Conservation (phyloP, 2,888 invertebrate genomes). For the Torymus texanus region DNA sequence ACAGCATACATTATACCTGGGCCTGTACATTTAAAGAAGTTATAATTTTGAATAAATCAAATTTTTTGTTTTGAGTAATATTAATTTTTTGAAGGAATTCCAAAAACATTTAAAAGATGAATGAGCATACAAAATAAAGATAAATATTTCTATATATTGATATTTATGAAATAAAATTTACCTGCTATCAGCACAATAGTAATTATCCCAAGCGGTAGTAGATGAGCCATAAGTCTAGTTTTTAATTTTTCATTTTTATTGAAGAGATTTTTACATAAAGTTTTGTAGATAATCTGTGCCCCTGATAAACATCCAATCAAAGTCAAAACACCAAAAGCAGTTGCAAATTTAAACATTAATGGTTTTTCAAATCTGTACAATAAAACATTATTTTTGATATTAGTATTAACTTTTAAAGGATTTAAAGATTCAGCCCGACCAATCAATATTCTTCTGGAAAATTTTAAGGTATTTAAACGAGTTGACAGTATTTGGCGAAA, state of each 20-base stretch:
- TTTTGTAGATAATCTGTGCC: constrained; percentile 49
- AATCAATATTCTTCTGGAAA: no score
- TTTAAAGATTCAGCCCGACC: no score
- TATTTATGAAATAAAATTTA: constrained; percentile 17
- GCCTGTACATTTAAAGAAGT: constrained; percentile 38
- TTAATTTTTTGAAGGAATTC: neutral
- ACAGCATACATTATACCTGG: constrained; percentile 31
- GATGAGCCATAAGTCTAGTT: constrained; percentile 26
- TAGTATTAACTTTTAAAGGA: constrained; percentile 41
- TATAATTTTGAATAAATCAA: neutral
- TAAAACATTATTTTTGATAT: constrained; percentile 55
- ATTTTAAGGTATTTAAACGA: constrained; percentile 3
- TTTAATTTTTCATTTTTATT: neutral
- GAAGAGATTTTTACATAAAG: constrained; percentile 44
- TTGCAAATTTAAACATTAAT: constrained; percentile 22
- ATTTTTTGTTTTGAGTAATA: no score
- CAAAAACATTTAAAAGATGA: constrained; percentile 4
- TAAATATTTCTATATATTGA: no score
- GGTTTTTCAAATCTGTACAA: constrained; percentile 54
- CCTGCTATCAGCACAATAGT: constrained; percentile 32
- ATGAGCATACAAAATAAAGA: no score
- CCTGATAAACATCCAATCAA: constrained; percentile 41
- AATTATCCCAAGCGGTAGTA: constrained; percentile 33
- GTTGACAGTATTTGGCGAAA: neutral
- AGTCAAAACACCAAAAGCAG: constrained; percentile 32